Percentiles rank a stretch among this genome's conserved stretches.
phyloP scores from a whole-genome alignment of 2,888 invertebrate species.

The Ornithoptera priamus region DNA sequence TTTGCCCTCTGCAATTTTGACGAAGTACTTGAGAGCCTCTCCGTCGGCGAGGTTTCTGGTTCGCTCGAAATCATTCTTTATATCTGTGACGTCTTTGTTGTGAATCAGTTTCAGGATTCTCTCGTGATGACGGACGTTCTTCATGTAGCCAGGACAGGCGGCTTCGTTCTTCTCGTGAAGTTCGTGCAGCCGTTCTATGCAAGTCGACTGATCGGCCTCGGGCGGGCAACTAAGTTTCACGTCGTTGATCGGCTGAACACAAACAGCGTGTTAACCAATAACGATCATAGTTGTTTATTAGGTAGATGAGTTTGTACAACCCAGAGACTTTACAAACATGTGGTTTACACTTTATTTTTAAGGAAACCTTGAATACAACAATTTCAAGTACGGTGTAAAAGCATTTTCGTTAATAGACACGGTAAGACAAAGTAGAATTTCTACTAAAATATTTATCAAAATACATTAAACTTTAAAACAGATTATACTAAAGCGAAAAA shows the following conservation, averaged over 20 bases:
- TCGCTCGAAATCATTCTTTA: background rate
- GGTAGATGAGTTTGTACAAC: too few relatives aligned
- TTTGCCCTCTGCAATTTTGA: background rate
- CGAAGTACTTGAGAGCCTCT: background rate
- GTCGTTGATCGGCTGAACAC: conserved; percentile 15
- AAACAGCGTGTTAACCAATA: too few relatives aligned
- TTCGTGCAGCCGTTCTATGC: background rate
- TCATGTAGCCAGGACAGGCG: conserved; percentile 7
- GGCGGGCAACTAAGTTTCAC: conserved; percentile 12
- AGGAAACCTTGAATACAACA: too few relatives aligned
- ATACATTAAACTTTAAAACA: too few relatives aligned
- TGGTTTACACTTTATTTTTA: too few relatives aligned
- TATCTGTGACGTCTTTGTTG: background rate
- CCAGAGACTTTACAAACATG: too few relatives aligned
- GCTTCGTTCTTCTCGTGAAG: conserved; percentile 1
- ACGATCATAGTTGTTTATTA: too few relatives aligned
- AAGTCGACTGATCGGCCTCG: background rate
- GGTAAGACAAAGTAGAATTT: too few relatives aligned
- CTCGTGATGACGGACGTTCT: background rate
- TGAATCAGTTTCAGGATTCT: background rate
- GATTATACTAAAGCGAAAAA: too few relatives aligned
- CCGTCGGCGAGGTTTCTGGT: background rate
- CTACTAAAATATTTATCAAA: too few relatives aligned
- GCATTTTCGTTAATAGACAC: too few relatives aligned
- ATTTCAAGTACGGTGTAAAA: too few relatives aligned